Evolutionary conservation across 1,140 invertebrate genomes (phyloP).

Genomic region (Drosophila prosaltans): DNA sequence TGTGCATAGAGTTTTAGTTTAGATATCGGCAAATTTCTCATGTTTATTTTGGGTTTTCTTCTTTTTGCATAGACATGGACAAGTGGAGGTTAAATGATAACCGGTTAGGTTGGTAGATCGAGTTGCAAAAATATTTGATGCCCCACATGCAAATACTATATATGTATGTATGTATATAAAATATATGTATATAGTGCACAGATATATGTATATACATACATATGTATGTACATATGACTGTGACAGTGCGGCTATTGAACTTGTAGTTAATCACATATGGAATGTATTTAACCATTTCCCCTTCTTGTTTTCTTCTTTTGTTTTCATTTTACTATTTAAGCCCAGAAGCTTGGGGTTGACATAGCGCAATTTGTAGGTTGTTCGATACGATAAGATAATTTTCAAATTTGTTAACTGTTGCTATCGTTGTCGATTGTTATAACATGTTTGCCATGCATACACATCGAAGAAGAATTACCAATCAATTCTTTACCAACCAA

Average conservation of each 20-base stretch:
- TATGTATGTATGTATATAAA: too few relatives aligned
- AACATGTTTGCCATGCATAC: not conserved
- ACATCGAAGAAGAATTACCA: not conserved
- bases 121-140: constrained; percentile 6
- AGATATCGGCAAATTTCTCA: not conserved
- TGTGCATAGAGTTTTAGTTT: not conserved
- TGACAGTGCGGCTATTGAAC: not conserved
- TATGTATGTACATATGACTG: not conserved
- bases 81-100: not conserved
- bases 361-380: constrained; percentile 8
- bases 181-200: not conserved
- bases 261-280: not conserved
- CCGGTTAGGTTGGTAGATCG: constrained; percentile 3
- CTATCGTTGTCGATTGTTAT: not conserved
- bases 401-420: constrained; percentile 9
- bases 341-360: constrained; percentile 9
- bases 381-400: constrained; percentile 13
- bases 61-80: constrained; percentile 1
- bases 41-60: not conserved
- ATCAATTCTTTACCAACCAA: not conserved
- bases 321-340: constrained; percentile 10
- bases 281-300: not conserved
- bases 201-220: not conserved
- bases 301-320: not conserved
- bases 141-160: not conserved